Conservation (phyloP, 2,797 vertebrate species). For the Darevskia mixta region DNA sequence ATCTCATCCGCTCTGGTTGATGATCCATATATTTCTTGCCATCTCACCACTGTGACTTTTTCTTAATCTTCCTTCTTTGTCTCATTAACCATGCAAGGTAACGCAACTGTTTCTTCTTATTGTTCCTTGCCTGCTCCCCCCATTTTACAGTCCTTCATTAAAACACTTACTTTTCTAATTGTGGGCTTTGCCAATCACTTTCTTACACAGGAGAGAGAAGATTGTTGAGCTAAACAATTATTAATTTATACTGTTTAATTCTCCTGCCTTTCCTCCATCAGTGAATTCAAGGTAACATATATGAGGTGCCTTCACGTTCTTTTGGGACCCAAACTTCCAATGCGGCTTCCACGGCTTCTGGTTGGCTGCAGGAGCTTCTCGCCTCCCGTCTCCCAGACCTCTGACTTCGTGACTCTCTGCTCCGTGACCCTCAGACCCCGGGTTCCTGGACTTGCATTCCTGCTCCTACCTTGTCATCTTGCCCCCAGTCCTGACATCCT, state of each 20-base stretch:
- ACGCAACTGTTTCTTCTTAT: constrained; percentile 22
- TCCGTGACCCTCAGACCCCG: too few relatives aligned
- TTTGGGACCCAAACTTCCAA: too few relatives aligned
- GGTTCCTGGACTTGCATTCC: too few relatives aligned
- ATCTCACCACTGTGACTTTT: background rate
- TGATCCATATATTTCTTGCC: constrained; percentile 24
- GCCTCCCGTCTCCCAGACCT: too few relatives aligned
- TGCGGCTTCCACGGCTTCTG: too few relatives aligned
- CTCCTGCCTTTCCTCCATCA: background rate
- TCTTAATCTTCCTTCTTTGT: constrained; percentile 15
- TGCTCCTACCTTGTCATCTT: too few relatives aligned
- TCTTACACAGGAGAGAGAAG: background rate
- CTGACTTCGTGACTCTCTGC: too few relatives aligned
- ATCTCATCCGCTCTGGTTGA: constrained; percentile 23
- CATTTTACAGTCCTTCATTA: background rate
- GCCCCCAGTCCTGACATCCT: too few relatives aligned
- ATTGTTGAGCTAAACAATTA: background rate
- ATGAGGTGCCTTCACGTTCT: background rate
- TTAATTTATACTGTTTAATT: background rate
- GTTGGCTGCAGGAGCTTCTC: too few relatives aligned
- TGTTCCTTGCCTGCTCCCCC: background rate
- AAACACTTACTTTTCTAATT: background rate
- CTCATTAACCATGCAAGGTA: constrained; percentile 23
- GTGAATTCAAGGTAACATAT: background rate
- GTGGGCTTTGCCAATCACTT: background rate